These are phyloP conservation scores for Elaeidobius kamerunicus DNA, from an alignment of 2,888 invertebrate species.

Conservation along the genomic window DNA sequence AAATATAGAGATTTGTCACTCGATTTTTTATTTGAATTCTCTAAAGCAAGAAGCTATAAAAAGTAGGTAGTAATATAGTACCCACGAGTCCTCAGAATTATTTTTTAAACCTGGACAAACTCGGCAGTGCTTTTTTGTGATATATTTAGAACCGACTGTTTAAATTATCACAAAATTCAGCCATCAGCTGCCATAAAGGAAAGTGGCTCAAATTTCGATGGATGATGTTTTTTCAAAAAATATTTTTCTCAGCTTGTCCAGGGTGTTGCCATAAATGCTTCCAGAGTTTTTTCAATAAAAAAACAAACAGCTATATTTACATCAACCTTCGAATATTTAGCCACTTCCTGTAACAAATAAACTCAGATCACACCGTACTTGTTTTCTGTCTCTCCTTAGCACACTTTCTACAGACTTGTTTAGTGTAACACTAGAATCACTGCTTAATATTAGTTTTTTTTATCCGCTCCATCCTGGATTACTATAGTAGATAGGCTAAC, in stretches of 20 bases:
- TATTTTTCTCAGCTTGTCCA: too few species aligned
- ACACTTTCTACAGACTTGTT: slow-evolving; percentile 9
- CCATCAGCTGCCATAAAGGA: slow-evolving; percentile 14
- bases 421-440: slow-evolving; percentile 20
- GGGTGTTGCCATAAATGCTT: too few species aligned
- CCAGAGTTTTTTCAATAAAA: too few species aligned
- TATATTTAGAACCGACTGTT: neutral
- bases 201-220: neutral
- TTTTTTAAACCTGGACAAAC: slow-evolving; percentile 17
- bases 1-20: slow-evolving; percentile 38
- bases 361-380: slow-evolving; percentile 11
- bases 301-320: too few species aligned
- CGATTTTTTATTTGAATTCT: slow-evolving; percentile 39
- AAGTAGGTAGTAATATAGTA: slow-evolving; percentile 30
- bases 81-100: slow-evolving; percentile 18
- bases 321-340: slow-evolving; percentile 1
- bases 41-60: slow-evolving; percentile 46
- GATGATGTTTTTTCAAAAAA: too few species aligned
- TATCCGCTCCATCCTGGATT: slow-evolving; percentile 15
- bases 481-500: slow-evolving; percentile 12
- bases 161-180: slow-evolving; percentile 24
- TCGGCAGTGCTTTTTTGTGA: slow-evolving; percentile 11
- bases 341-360: slow-evolving; percentile 1
- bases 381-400: slow-evolving; percentile 2
- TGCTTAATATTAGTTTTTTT: slow-evolving; percentile 27